These are phyloP conservation scores for Laterallus jamaicensis DNA, from an alignment of 2,113 vertebrate species.

Conservation along the genomic window DNA sequence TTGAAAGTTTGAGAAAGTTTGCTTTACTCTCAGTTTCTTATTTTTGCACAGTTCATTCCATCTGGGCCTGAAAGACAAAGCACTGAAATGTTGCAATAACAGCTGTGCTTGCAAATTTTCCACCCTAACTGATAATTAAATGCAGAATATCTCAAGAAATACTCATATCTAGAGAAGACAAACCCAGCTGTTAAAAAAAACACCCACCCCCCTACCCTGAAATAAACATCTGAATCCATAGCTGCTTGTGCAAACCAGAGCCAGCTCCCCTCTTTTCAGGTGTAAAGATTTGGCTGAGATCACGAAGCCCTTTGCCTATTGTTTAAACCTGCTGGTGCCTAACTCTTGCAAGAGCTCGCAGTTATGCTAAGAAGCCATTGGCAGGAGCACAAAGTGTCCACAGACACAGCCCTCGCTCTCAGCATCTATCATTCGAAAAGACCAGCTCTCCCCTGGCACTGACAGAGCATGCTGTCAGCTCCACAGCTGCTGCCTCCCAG, in stretches of 20 bases:
- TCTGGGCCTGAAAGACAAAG: constrained; percentile 38
- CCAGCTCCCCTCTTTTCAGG: not conserved
- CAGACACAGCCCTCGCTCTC: constrained; percentile 21
- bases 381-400: constrained; percentile 19
- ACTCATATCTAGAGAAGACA: constrained; percentile 25
- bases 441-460: not conserved
- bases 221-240: constrained; percentile 8
- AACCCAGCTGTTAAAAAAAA: constrained; percentile 4
- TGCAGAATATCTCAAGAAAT: constrained; percentile 41
- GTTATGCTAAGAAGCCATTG: constrained; percentile 42
- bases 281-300: not conserved
- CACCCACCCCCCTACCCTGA: not conserved
- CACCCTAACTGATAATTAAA: constrained; percentile 50
- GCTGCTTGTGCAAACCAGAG: not conserved
- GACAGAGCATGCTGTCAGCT: not conserved
- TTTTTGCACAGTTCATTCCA: constrained; percentile 38
- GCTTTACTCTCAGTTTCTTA: constrained; percentile 23
- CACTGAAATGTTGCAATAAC: constrained; percentile 50
- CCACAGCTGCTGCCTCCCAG: not conserved
- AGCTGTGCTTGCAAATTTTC: constrained; percentile 25
- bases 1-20: constrained; percentile 58
- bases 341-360: not conserved
- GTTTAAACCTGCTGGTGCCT: constrained; percentile 60
- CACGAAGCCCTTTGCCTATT: constrained; percentile 3
- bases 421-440: constrained; percentile 35